Percentiles rank a stretch among this genome's conserved stretches.
phyloP scores from a whole-genome alignment of 2,113 vertebrate species.

The Podiceps cristatus region DNA sequence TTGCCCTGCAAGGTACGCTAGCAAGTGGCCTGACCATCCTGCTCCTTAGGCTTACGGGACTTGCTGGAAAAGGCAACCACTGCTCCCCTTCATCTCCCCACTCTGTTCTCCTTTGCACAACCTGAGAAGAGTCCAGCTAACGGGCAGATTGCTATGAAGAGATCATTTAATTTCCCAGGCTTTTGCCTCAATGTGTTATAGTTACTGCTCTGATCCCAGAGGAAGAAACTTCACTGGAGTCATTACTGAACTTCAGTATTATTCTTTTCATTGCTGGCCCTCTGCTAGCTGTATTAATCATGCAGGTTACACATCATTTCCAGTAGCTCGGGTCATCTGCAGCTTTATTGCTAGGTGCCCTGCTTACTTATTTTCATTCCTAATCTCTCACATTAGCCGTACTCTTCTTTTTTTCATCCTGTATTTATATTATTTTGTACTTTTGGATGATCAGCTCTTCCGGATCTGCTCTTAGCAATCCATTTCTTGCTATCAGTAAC shows the following conservation, averaged over 20 bases:
- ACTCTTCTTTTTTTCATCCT: neutral
- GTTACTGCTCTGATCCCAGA: neutral
- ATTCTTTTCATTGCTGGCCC: neutral
- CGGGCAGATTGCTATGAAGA: neutral
- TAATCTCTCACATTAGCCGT: neutral
- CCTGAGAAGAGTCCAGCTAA: neutral
- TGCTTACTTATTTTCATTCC: neutral
- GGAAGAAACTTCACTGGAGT: neutral
- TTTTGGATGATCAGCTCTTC: neutral
- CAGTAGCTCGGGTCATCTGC: neutral
- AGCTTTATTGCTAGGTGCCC: neutral
- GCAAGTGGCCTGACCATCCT: neutral
- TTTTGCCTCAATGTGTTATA: neutral
- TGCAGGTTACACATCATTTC: neutral
- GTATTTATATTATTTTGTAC: neutral
- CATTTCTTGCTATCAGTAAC: fast-evolving
- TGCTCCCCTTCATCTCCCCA: neutral
- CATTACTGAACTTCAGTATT: neutral
- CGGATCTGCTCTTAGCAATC: neutral
- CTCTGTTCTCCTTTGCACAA: neutral
- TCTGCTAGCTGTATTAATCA: neutral
- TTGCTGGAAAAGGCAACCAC: neutral
- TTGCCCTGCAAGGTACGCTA: neutral
- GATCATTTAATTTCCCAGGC: neutral
- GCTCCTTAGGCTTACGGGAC: neutral